Conservation (phyloP, 2,888 invertebrate species). For the Hecatera dysodea region DNA sequence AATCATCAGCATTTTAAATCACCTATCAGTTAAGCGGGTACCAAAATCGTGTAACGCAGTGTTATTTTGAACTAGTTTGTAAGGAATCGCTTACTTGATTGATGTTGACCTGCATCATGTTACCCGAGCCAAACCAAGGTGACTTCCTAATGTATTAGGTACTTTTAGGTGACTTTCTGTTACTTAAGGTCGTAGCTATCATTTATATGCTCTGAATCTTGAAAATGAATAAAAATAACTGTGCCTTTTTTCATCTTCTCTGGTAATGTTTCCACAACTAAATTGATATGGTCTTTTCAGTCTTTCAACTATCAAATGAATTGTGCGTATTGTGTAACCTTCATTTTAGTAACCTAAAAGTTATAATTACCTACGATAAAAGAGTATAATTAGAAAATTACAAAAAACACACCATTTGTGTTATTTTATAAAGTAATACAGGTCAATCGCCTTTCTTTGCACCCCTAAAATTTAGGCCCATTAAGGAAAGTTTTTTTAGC, state of each 20-base stretch:
- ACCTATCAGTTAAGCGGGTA: too few species aligned
- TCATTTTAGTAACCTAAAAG: neutral
- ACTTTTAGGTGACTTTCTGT: neutral
- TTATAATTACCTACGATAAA: neutral
- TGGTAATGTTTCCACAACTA: too few species aligned
- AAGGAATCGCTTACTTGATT: neutral
- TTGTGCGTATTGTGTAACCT: neutral
- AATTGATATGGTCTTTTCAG: neutral
- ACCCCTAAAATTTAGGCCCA: slow-evolving; percentile 10
- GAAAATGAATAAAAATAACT: neutral
- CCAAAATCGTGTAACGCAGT: too few species aligned
- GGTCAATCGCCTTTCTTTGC: slow-evolving; percentile 16
- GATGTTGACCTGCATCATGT: too few species aligned
- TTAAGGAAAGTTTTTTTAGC: slow-evolving; percentile 25
- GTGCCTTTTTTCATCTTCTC: neutral
- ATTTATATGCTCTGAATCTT: too few species aligned
- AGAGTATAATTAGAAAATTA: slow-evolving; percentile 1
- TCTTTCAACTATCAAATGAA: neutral
- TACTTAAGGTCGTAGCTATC: neutral
- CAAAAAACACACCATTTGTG: neutral
- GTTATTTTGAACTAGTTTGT: neutral
- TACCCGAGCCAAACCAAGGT: too few species aligned
- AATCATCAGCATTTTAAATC: too few species aligned
- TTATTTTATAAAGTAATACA: slow-evolving; percentile 5
- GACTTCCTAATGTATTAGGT: too few species aligned